Conservation (phyloP, 2,797 vertebrate genomes). For the Tadarida brasiliensis region DNA sequence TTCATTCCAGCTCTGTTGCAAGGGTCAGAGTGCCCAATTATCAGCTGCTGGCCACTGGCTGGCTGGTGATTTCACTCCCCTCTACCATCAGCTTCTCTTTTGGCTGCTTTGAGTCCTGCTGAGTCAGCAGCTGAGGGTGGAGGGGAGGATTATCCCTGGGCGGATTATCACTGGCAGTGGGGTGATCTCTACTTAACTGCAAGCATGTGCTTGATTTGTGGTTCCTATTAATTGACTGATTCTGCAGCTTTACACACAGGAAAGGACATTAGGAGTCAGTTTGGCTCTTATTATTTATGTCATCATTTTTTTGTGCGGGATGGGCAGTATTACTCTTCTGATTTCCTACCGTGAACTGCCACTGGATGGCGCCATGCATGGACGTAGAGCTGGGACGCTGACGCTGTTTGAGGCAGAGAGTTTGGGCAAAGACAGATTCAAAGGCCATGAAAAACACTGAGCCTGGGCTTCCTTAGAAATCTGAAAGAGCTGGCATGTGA, state of each 20-base stretch:
- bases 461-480: background rate
- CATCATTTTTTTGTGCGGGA: background rate
- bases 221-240: background rate
- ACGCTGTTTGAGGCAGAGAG: background rate
- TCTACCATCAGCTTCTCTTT: background rate
- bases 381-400: background rate
- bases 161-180: background rate
- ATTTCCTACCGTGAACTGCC: constrained; percentile 14
- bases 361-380: constrained; percentile 68
- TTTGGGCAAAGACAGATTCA: background rate
- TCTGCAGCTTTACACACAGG: background rate
- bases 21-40: background rate
- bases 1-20: background rate
- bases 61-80: rapidly evolving
- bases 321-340: rapidly evolving
- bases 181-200: background rate
- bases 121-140: background rate
- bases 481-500: background rate
- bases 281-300: background rate
- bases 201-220: background rate
- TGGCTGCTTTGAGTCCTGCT: background rate
- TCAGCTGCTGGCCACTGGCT: background rate
- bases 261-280: background rate
- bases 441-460: background rate
- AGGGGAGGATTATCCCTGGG: background rate